phyloP scores from a whole-genome alignment of 1,140 invertebrate species.

The Hypothenemus hampei region DNA sequence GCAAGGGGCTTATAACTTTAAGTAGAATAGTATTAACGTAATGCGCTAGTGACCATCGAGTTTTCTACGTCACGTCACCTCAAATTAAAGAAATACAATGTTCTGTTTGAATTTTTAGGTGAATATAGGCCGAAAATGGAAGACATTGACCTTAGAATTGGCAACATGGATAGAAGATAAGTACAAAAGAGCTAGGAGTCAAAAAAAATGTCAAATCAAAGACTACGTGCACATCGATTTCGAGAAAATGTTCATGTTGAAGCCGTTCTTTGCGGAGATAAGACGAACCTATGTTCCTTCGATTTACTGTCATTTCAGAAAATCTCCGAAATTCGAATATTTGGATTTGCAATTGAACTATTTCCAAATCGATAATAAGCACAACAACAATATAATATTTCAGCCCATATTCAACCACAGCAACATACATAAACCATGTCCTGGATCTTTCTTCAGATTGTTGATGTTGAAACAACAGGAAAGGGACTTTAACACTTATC shows the following conservation, averaged over 20 bases:
- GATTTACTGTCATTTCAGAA: conserved; percentile 67
- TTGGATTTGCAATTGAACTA: conserved; percentile 62
- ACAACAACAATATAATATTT: conserved; percentile 73
- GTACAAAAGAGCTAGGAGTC: conserved; percentile 52
- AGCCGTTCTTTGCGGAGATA: conserved; percentile 78
- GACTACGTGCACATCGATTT: conserved; percentile 76
- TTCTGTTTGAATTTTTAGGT: too few species aligned
- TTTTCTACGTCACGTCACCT: not conserved
- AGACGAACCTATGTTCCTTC: conserved; percentile 69
- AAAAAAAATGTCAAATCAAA: conserved; percentile 68
- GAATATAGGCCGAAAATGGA: conserved; percentile 73
- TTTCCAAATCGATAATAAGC: conserved; percentile 74
- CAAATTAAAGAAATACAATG: too few species aligned
- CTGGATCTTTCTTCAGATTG: conserved; percentile 63
- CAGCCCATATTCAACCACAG: conserved; percentile 47
- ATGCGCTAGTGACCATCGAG: not conserved
- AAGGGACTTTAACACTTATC: conserved; percentile 53
- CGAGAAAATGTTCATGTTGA: conserved; percentile 81
- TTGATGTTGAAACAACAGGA: conserved; percentile 52
- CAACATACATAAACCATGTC: conserved; percentile 38
- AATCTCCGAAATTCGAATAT: conserved; percentile 63
- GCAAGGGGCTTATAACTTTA: too few species aligned
- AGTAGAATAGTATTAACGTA: too few species aligned
- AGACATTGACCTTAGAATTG: conserved; percentile 67
- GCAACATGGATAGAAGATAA: conserved; percentile 79